Percentiles rank a stretch among this genome's conserved stretches.
These are phyloP conservation scores for Atrichornis clamosus DNA, from an alignment of 2,113 vertebrate species.

Conservation along the genomic window DNA sequence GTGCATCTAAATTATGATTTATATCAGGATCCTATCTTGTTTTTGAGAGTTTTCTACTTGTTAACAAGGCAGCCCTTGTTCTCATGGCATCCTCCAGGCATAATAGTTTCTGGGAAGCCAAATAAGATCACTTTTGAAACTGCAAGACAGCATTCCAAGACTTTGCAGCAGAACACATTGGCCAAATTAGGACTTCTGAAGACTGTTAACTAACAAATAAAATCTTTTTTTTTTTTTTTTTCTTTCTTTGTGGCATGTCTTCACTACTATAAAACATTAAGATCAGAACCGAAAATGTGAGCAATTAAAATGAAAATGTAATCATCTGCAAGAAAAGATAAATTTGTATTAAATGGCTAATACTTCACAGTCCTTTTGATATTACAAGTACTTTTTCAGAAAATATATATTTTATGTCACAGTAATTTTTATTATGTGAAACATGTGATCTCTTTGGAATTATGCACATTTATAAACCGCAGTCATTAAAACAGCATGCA, in stretches of 20 bases:
- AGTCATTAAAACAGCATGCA: slow-evolving; percentile 24
- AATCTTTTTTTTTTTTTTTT: slow-evolving; percentile 32
- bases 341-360: slow-evolving; percentile 70
- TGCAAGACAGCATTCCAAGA: slow-evolving; percentile 85
- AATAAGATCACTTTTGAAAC: slow-evolving; percentile 90
- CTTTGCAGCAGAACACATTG: slow-evolving; percentile 71
- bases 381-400: slow-evolving; percentile 67
- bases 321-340: slow-evolving; percentile 69
- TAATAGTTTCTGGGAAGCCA: slow-evolving; percentile 87
- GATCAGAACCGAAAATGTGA: slow-evolving; percentile 69
- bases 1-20: slow-evolving; percentile 93
- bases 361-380: slow-evolving; percentile 72
- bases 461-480: slow-evolving; percentile 30
- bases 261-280: slow-evolving; percentile 64
- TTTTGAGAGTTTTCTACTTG: slow-evolving; percentile 76
- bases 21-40: slow-evolving; percentile 92
- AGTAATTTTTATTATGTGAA: slow-evolving; percentile 61
- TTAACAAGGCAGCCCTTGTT: slow-evolving; percentile 95
- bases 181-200: slow-evolving; percentile 74
- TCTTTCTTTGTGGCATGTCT: slow-evolving; percentile 50
- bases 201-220: slow-evolving; percentile 67
- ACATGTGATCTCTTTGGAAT: slow-evolving; percentile 60
- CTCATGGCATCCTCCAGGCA: slow-evolving; percentile 83
- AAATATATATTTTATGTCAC: slow-evolving; percentile 68
- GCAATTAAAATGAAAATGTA: slow-evolving; percentile 75